Conservation (phyloP, 2,113 vertebrate species). For the Lophura nycthemera region DNA sequence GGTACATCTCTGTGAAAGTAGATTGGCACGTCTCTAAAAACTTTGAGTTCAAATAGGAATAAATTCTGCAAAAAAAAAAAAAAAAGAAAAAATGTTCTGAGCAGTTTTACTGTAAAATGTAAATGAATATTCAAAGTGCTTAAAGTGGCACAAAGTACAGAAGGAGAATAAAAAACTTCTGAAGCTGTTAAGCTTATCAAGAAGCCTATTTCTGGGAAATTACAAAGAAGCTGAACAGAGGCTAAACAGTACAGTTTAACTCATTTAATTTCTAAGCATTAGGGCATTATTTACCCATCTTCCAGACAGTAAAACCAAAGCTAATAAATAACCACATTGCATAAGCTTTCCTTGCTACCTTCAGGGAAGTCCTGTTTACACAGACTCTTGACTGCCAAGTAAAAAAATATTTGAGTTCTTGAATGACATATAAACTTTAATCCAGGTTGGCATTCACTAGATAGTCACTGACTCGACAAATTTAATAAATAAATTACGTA, state of each 20-base stretch:
- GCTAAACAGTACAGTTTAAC: not conserved
- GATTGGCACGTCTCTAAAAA: not conserved
- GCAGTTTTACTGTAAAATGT: not conserved
- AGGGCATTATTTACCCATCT: conserved; percentile 36
- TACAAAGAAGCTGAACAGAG: not conserved
- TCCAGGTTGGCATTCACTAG: not conserved
- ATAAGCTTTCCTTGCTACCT: conserved; percentile 8
- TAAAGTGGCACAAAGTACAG: not conserved
- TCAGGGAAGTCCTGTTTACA: conserved; percentile 27
- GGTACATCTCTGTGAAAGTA: not conserved
- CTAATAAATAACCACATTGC: conserved; percentile 64
- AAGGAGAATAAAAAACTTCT: not conserved
- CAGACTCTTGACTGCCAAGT: not conserved
- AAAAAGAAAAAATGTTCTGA: not conserved
- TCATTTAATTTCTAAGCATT: conserved; percentile 13
- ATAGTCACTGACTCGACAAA: not conserved
- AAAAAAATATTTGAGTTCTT: conserved; percentile 37
- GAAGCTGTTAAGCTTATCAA: not conserved
- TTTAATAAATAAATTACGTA: not conserved
- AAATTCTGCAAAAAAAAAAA: conserved; percentile 1
- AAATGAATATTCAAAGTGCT: conserved; percentile 1
- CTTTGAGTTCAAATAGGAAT: not conserved
- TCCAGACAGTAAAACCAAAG: conserved; percentile 24
- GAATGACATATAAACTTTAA: conserved; percentile 2
- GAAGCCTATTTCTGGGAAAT: not conserved